Conservation (phyloP, 1,140 invertebrate genomes). For the Mya arenaria region DNA sequence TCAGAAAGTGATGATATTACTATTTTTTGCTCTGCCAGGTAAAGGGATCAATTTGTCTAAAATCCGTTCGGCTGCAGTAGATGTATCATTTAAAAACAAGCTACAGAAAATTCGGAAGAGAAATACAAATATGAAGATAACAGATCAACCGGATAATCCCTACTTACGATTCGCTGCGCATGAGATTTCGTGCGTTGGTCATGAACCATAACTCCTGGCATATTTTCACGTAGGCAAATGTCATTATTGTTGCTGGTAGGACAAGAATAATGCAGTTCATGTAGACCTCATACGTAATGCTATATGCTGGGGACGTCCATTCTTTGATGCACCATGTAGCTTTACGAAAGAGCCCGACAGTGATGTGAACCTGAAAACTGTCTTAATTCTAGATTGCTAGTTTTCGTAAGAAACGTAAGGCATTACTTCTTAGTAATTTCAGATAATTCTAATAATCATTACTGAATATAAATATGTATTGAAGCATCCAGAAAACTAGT, state of each 20-base stretch:
- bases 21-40: neutral
- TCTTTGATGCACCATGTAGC: conserved; percentile 86
- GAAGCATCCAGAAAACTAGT: no score
- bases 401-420: neutral
- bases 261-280: conserved; percentile 86
- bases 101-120: neutral
- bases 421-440: neutral
- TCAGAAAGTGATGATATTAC: neutral
- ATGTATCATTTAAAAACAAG: neutral
- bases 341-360: conserved; percentile 82
- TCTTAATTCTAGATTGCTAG: neutral
- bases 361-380: conserved; percentile 83
- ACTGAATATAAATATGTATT: neutral
- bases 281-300: conserved; percentile 86
- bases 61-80: neutral
- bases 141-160: neutral
- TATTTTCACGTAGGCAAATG: conserved; percentile 86
- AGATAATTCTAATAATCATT: neutral
- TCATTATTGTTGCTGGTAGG: conserved; percentile 86
- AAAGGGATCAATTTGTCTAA: neutral
- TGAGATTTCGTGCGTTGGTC: conserved; percentile 62
- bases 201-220: conserved; percentile 85
- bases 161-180: conserved; percentile 65
- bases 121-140: neutral
- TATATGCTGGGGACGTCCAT: conserved; percentile 82